Percentiles rank a stretch among this genome's conserved stretches.
These are phyloP conservation scores for Eupeodes latifasciatus DNA, from an alignment of 2,888 invertebrate species.

Conservation along the genomic window DNA sequence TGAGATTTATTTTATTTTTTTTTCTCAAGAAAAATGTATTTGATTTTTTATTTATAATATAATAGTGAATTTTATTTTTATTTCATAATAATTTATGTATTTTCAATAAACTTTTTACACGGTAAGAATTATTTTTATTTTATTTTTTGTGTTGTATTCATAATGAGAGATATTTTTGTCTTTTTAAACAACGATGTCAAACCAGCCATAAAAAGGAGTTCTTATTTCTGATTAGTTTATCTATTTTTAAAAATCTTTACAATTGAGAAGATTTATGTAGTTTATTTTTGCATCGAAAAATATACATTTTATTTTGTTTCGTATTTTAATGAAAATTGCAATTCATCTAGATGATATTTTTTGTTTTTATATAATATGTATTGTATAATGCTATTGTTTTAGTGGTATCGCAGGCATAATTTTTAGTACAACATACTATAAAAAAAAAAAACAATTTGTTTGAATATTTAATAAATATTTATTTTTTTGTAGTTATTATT, in stretches of 20 bases:
- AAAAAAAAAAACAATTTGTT: neutral
- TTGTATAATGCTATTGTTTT: neutral
- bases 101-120: constrained; percentile 68
- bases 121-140: constrained; percentile 22
- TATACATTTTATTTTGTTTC: neutral
- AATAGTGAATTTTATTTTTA: constrained; percentile 52
- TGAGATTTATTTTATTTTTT: constrained; percentile 68
- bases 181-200: constrained; percentile 26
- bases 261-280: neutral
- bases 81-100: constrained; percentile 61
- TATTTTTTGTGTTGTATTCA: constrained; percentile 6
- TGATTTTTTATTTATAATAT: constrained; percentile 59
- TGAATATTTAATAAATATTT: constrained; percentile 18
- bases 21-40: constrained; percentile 50
- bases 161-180: constrained; percentile 43
- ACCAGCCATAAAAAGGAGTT: neutral
- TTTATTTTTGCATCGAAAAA: constrained; percentile 13
- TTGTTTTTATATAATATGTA: neutral
- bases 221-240: neutral
- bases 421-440: constrained; percentile 8
- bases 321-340: neutral
- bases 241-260: constrained; percentile 2
- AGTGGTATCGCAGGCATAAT: constrained; percentile 9
- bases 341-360: neutral
- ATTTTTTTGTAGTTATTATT: neutral